Evolutionary conservation across 1,140 invertebrate species (phyloP).

Genomic region (Tetramorium parvispinum): DNA sequence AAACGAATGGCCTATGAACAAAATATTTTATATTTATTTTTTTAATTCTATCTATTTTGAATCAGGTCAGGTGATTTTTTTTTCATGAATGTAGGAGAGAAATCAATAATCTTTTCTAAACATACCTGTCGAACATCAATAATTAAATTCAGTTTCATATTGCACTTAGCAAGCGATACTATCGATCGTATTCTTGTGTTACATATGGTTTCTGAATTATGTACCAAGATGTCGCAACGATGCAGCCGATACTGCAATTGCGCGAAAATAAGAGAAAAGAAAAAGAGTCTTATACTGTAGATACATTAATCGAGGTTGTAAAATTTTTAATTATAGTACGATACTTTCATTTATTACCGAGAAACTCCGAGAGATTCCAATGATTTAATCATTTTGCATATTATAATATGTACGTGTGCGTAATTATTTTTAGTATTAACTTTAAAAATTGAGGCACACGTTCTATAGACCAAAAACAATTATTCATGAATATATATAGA

Average conservation of each 20-base stretch:
- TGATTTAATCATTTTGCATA: not conserved
- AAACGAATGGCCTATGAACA: not conserved
- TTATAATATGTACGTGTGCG: too few relatives aligned
- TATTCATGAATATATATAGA: too few relatives aligned
- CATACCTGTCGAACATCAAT: not conserved
- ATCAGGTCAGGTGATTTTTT: not conserved
- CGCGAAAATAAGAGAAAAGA: conserved; percentile 15
- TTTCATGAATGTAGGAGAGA: not conserved
- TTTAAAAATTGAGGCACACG: not conserved
- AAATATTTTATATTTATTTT: not conserved
- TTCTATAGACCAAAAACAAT: not conserved
- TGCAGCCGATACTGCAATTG: conserved; percentile 16
- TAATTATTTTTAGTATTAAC: not conserved
- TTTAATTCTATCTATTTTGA: not conserved
- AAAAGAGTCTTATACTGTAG: not conserved
- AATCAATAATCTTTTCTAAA: conserved; percentile 27
- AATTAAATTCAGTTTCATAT: conserved; percentile 22
- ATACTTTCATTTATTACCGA: not conserved
- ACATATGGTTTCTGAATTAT: conserved; percentile 2
- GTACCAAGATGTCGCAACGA: conserved; percentile 49
- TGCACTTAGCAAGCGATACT: not conserved
- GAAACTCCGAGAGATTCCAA: too few relatives aligned
- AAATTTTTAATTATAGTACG: conserved; percentile 31
- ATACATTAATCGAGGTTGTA: not conserved
- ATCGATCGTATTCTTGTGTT: conserved; percentile 31